Percentiles rank a stretch among this genome's conserved stretches.
phyloP scores from a whole-genome alignment of 2,797 vertebrate species.

The Nothura maculosa region DNA sequence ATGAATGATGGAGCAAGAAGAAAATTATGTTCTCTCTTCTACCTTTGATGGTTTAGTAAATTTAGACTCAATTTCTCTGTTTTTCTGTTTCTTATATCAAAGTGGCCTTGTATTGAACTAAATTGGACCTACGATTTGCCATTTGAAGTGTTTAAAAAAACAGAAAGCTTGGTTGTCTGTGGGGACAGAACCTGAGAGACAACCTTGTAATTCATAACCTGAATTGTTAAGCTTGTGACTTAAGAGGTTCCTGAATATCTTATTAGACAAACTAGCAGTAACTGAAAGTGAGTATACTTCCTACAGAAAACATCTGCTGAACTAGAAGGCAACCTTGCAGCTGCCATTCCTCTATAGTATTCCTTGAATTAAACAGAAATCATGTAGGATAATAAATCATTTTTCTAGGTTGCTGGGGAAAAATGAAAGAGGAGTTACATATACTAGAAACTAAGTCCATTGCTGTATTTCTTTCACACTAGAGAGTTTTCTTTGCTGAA shows the following conservation, averaged over 20 bases:
- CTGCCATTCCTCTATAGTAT: not conserved
- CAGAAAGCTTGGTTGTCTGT: not conserved
- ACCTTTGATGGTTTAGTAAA: not conserved
- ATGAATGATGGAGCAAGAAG: not conserved
- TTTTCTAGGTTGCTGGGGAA: not conserved
- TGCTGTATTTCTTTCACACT: not conserved
- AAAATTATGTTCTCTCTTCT: slow-evolving; percentile 13
- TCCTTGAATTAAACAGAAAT: not conserved
- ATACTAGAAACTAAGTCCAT: not conserved
- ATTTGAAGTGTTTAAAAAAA: not conserved
- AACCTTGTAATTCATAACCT: slow-evolving; percentile 1
- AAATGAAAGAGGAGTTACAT: not conserved
- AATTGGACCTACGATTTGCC: not conserved
- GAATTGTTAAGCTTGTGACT: not conserved
- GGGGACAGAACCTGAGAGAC: not conserved
- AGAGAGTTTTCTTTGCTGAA: slow-evolving; percentile 1
- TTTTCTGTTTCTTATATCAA: not conserved
- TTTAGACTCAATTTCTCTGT: not conserved
- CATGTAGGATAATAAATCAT: not conserved
- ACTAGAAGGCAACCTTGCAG: not conserved
- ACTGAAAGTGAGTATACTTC: not conserved
- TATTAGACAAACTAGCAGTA: not conserved
- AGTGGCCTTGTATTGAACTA: not conserved
- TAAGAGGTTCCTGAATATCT: not conserved
- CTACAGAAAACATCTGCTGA: not conserved